Evolutionary conservation across 2,113 vertebrate species (phyloP).

Genomic region (Procapra przewalskii): DNA sequence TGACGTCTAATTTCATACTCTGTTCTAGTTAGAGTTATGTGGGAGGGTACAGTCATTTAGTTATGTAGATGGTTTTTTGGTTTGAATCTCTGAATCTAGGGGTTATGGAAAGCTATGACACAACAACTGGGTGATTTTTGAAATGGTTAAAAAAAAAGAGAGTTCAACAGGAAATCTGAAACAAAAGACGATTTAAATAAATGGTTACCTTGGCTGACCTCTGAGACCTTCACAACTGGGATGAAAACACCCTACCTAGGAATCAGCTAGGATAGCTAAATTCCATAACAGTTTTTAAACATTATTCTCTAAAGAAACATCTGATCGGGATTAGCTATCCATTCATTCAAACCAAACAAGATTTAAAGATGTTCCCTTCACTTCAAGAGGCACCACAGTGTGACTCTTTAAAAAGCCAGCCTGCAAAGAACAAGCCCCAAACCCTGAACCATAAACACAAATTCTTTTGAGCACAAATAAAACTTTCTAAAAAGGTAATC

Average conservation of each 20-base stretch:
- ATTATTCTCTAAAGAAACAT: slow-evolving; percentile 79
- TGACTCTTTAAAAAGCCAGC: slow-evolving; percentile 65
- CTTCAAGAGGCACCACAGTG: slow-evolving; percentile 72
- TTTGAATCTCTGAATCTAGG: slow-evolving; percentile 77
- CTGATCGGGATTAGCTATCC: slow-evolving; percentile 80
- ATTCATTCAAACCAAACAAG: slow-evolving; percentile 79
- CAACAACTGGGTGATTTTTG: slow-evolving; percentile 79
- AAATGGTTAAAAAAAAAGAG: slow-evolving; percentile 78
- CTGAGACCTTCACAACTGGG: slow-evolving; percentile 76
- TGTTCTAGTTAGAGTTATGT: slow-evolving; percentile 72
- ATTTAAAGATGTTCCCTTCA: slow-evolving; percentile 76
- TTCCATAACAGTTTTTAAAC: slow-evolving; percentile 77
- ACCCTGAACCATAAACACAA: slow-evolving; percentile 24
- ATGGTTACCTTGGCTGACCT: slow-evolving; percentile 81
- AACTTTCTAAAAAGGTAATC: slow-evolving; percentile 3
- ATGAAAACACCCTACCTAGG: slow-evolving; percentile 75
- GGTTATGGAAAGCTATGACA: slow-evolving; percentile 76
- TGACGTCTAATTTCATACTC: slow-evolving; percentile 74
- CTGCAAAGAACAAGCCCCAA: slow-evolving; percentile 37
- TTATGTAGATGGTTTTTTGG: slow-evolving; percentile 72
- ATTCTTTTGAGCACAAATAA: background rate
- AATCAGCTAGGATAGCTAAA: slow-evolving; percentile 73
- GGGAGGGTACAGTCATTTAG: slow-evolving; percentile 77
- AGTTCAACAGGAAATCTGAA: slow-evolving; percentile 84
- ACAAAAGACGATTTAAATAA: slow-evolving; percentile 81